phyloP scores from a whole-genome alignment of 2,888 invertebrate species.

The Arctia plantaginis region DNA sequence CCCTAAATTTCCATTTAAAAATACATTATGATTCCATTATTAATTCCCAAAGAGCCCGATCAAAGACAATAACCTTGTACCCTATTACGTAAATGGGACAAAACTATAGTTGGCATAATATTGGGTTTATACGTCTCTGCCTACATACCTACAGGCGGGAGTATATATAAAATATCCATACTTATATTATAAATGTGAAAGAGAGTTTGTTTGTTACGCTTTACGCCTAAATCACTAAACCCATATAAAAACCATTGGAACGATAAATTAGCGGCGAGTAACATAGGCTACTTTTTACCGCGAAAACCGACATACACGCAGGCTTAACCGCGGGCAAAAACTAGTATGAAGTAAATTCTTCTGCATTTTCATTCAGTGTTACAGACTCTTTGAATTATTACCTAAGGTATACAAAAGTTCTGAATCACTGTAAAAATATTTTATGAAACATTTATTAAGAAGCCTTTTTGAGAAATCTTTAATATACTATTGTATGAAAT shows the following conservation, averaged over 20 bases:
- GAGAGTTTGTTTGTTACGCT: too few relatives aligned
- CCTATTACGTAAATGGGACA: background rate
- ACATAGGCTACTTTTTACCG: too few relatives aligned
- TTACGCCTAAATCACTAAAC: too few relatives aligned
- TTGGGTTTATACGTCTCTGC: background rate
- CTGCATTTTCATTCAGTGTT: too few relatives aligned
- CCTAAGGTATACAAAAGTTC: background rate
- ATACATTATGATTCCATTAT: background rate
- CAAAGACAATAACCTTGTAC: background rate
- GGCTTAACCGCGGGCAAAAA: too few relatives aligned
- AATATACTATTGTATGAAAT: too few relatives aligned
- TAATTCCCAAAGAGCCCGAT: background rate
- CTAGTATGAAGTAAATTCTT: too few relatives aligned
- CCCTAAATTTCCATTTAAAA: background rate
- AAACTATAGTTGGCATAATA: background rate
- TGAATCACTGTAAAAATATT: background rate
- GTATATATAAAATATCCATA: background rate
- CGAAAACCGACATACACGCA: too few relatives aligned
- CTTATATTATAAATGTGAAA: too few relatives aligned
- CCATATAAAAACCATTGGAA: too few relatives aligned
- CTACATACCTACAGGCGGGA: background rate
- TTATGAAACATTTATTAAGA: background rate
- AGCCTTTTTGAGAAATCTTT: background rate
- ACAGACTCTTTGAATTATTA: too few relatives aligned
- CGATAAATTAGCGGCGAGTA: too few relatives aligned